phyloP scores from a whole-genome alignment of 2,113 vertebrate species.

The Alces alces region DNA sequence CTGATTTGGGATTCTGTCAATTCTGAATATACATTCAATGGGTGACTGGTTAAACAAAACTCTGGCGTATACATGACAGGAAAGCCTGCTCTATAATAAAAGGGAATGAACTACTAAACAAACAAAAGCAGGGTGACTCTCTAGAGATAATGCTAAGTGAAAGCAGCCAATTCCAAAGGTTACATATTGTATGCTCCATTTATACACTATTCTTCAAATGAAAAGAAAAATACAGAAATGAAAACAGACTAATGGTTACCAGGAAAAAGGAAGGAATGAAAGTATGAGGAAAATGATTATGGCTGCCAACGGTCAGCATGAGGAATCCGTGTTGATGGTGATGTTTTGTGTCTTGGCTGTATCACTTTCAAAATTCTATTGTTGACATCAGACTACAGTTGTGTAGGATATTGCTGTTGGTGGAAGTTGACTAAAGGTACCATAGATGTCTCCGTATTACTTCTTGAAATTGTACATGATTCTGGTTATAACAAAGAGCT shows the following conservation, averaged over 20 bases:
- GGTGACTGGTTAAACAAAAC: background rate
- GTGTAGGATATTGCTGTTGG: background rate
- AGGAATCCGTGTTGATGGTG: background rate
- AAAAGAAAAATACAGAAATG: background rate
- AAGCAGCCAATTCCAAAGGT: background rate
- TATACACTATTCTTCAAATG: background rate
- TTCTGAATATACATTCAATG: background rate
- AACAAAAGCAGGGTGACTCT: background rate
- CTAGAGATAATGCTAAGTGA: background rate
- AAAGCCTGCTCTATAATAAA: background rate
- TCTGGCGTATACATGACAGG: background rate
- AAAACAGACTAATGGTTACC: background rate
- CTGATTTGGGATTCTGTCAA: slow-evolving; percentile 51
- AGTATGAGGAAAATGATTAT: background rate
- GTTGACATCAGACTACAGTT: background rate
- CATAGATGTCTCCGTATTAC: background rate
- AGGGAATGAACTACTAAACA: background rate
- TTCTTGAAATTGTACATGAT: background rate
- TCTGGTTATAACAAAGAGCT: background rate
- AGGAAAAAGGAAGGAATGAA: background rate
- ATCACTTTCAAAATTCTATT: background rate
- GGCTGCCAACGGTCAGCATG: accelerated
- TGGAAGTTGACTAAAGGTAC: background rate
- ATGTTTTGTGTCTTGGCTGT: background rate
- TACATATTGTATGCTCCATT: background rate